Percentiles rank a stretch among this genome's conserved stretches.
Conservation (phyloP, 2,797 vertebrate genomes). For the Sebastes diaconus region DNA sequence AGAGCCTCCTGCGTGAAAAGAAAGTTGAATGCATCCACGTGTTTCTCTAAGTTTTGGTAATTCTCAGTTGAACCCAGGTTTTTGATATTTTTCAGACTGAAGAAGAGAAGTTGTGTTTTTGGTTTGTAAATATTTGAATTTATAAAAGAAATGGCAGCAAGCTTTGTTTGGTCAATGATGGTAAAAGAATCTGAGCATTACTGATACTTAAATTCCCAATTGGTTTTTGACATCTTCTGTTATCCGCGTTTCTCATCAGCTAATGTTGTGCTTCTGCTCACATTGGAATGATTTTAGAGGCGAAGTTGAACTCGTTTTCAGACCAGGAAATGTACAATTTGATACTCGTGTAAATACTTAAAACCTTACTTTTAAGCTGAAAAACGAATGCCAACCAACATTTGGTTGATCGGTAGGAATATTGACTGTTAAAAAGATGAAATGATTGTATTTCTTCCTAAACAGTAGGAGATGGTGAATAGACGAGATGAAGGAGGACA, state of each 20-base stretch:
- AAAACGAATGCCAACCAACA: constrained; percentile 36
- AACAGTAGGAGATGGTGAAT: neutral
- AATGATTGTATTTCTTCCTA: constrained; percentile 58
- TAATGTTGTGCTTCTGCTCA: neutral
- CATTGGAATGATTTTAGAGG: neutral
- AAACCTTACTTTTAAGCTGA: constrained; percentile 40
- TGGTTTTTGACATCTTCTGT: neutral
- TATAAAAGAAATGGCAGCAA: neutral
- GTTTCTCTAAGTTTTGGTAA: neutral
- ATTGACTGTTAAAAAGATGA: constrained; percentile 49
- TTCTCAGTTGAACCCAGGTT: neutral
- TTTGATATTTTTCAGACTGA: neutral
- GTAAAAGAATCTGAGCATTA: neutral
- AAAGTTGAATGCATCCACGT: neutral
- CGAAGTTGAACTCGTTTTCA: constrained; percentile 17
- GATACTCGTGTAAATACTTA: constrained; percentile 50
- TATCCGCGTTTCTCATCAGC: neutral
- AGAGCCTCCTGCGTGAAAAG: neutral
- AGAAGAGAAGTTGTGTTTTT: neutral
- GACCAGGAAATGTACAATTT: constrained; percentile 19
- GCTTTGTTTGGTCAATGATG: constrained; percentile 2
- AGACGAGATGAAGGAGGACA: neutral
- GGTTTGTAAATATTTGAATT: constrained; percentile 37
- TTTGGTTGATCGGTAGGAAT: constrained; percentile 53
- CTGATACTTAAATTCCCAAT: neutral